Conservation (phyloP, 2,113 vertebrate genomes). For the Mormyrus lacerda region DNA sequence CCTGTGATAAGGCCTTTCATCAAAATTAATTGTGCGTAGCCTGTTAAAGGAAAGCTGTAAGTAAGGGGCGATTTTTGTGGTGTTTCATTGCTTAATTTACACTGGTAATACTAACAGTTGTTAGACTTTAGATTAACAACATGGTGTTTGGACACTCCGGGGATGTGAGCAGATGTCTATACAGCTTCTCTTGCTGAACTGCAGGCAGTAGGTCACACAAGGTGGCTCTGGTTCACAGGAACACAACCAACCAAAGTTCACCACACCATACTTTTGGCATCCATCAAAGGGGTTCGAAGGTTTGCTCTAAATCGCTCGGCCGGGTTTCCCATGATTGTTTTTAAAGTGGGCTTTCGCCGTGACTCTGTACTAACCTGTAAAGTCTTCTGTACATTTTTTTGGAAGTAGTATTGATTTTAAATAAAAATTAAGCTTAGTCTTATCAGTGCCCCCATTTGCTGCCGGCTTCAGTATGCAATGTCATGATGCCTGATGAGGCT, state of each 20-base stretch:
- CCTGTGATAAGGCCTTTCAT: background rate
- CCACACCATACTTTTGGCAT: background rate
- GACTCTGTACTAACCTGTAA: background rate
- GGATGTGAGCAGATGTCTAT: background rate
- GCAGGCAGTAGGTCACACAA: background rate
- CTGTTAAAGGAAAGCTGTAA: slow-evolving; percentile 25
- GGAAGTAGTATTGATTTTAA: background rate
- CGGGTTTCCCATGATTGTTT: background rate
- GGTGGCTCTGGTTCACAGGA: background rate
- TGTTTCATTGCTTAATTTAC: slow-evolving; percentile 9
- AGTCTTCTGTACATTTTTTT: background rate
- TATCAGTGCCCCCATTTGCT: background rate
- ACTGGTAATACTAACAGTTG: slow-evolving; percentile 11
- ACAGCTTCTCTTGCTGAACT: background rate
- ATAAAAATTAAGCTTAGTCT: slow-evolving; percentile 7
- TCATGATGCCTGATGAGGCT: slow-evolving; percentile 46
- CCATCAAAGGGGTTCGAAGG: background rate
- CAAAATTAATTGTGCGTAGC: slow-evolving; percentile 45
- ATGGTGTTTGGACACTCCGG: background rate
- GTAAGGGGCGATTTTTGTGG: slow-evolving; percentile 21
- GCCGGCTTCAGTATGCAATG: slow-evolving; percentile 28
- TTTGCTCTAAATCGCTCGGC: slow-evolving; percentile 9
- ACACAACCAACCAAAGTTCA: background rate
- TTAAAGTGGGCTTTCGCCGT: background rate
- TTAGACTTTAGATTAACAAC: slow-evolving; percentile 6